Percentiles rank a stretch among this genome's conserved stretches.
These are phyloP conservation scores for Neoascia interrupta DNA, from an alignment of 2,888 invertebrate genomes.

Conservation along the genomic window DNA sequence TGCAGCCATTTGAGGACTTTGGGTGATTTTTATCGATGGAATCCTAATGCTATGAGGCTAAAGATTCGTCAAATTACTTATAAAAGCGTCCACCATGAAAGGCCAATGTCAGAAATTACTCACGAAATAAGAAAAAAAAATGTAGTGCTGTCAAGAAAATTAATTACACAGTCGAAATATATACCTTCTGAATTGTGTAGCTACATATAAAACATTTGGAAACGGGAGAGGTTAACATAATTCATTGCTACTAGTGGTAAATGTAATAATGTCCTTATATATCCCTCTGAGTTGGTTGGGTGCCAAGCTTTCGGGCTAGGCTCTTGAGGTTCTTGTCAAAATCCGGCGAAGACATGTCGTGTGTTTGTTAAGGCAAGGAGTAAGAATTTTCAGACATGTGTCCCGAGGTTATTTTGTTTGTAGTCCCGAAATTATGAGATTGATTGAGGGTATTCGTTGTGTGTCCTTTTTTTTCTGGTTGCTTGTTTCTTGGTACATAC, in stretches of 20 bases:
- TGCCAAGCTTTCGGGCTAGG: neutral
- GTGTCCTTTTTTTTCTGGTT: conserved; percentile 6
- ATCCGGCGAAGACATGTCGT: neutral
- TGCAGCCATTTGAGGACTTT: conserved; percentile 13
- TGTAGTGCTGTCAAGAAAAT: conserved; percentile 33
- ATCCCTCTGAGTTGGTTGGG: no score
- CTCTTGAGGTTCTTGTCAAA: conserved; percentile 15
- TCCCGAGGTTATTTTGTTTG: conserved; percentile 49
- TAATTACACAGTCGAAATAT: conserved; percentile 39
- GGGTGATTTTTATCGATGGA: conserved; percentile 42
- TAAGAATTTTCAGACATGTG: conserved; percentile 34
- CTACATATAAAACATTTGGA: conserved; percentile 7
- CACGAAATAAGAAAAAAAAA: neutral
- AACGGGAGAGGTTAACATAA: conserved; percentile 47
- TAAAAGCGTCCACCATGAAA: conserved; percentile 7
- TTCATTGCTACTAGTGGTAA: conserved; percentile 41
- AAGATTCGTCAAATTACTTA: conserved; percentile 10
- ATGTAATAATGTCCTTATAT: conserved; percentile 46
- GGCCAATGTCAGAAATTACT: conserved; percentile 1
- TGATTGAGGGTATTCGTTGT: conserved; percentile 40
- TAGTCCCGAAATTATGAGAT: conserved; percentile 39
- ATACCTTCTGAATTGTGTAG: neutral
- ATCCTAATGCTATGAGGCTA: conserved; percentile 29
- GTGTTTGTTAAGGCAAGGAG: neutral
- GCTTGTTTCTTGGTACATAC: neutral